Percentiles rank a stretch among this genome's conserved stretches.
Conservation (phyloP, 1,140 invertebrate species). For the Drosophila setifemur region DNA sequence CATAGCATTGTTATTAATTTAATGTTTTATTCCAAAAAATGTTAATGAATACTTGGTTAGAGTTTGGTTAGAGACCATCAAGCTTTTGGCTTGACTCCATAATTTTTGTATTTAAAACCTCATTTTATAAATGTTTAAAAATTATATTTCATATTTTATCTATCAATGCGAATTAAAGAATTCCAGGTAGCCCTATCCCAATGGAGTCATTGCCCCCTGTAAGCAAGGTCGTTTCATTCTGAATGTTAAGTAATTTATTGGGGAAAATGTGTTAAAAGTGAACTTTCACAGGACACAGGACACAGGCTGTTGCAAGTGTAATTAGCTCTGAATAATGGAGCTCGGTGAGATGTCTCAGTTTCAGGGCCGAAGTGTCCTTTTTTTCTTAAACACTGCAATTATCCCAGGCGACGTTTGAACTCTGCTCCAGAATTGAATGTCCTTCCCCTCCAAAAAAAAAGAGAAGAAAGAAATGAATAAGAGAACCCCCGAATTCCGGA, state of each 20-base stretch:
- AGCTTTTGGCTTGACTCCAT: too few relatives aligned
- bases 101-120: too few relatives aligned
- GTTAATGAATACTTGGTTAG: too few relatives aligned
- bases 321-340: conserved; percentile 36
- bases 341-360: neutral
- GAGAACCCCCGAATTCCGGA: neutral
- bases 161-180: too few relatives aligned
- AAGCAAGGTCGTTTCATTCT: neutral
- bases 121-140: too few relatives aligned
- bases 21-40: too few relatives aligned
- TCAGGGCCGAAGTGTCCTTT: neutral
- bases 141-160: too few relatives aligned
- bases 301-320: conserved; percentile 32
- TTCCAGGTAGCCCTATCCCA: too few relatives aligned
- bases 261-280: conserved; percentile 25
- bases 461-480: neutral
- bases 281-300: conserved; percentile 8
- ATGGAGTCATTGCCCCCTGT: neutral
- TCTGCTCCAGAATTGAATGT: neutral
- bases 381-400: conserved; percentile 9
- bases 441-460: neutral
- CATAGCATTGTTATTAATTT: too few relatives aligned
- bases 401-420: conserved; percentile 6
- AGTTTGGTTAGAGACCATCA: too few relatives aligned
- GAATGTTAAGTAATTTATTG: conserved; percentile 20